Percentiles rank a stretch among this genome's conserved stretches.
phyloP scores from a whole-genome alignment of 2,888 invertebrate species.

The Heliconius ismenius region DNA sequence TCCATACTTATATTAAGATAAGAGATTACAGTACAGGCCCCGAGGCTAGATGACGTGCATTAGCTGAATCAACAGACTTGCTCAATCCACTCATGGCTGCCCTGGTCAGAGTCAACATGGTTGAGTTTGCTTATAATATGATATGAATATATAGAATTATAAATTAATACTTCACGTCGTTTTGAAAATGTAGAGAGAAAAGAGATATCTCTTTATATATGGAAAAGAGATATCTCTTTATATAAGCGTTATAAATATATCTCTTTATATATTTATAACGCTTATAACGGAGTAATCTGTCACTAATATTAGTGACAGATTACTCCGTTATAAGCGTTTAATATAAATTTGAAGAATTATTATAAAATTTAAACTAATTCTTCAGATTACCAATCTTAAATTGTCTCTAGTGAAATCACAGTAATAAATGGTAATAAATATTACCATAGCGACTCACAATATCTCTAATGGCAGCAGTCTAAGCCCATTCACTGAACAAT shows the following conservation, averaged over 20 bases:
- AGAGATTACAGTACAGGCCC: not conserved
- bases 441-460: slow-evolving; percentile 55
- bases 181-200: not conserved
- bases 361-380: not conserved
- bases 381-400: not conserved
- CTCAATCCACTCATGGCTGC: slow-evolving; percentile 8
- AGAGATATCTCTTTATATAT: no score
- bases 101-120: slow-evolving; percentile 13
- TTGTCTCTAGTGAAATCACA: not conserved
- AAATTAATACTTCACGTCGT: not conserved
- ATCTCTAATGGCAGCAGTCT: slow-evolving; percentile 66
- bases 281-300: not conserved
- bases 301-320: not conserved
- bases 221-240: no score
- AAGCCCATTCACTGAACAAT: slow-evolving; percentile 56
- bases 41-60: slow-evolving; percentile 13
- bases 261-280: no score
- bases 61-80: slow-evolving; percentile 18
- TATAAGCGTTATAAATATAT: no score
- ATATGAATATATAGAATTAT: not conserved
- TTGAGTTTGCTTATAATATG: not conserved
- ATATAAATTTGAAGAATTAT: no score
- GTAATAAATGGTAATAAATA: slow-evolving; percentile 10
- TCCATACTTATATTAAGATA: not conserved
- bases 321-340: not conserved